These are phyloP conservation scores for Sardina pilchardus DNA, from an alignment of 2,113 vertebrate species.

Conservation along the genomic window DNA sequence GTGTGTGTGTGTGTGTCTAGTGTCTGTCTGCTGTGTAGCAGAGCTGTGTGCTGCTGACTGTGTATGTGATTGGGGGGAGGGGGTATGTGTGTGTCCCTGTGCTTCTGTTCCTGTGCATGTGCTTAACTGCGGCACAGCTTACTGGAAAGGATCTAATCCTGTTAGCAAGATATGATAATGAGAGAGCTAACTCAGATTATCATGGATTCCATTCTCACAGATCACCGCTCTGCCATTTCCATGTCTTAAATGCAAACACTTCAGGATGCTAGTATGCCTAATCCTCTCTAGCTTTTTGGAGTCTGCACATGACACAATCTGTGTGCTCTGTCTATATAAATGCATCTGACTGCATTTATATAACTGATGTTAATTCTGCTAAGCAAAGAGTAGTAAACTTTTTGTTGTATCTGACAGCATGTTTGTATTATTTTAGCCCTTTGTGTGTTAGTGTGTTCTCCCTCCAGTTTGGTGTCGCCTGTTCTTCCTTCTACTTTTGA, in stretches of 20 bases:
- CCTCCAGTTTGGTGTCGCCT: neutral
- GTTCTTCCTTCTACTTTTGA: conserved; percentile 19
- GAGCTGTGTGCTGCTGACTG: neutral
- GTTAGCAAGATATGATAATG: neutral
- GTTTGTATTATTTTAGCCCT: conserved; percentile 29
- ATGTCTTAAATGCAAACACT: neutral
- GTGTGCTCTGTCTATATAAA: conserved; percentile 24
- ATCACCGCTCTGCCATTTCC: neutral
- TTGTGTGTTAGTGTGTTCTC: neutral
- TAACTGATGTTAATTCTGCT: conserved; percentile 46
- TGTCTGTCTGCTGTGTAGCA: neutral
- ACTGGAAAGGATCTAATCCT: neutral
- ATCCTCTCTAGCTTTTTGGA: neutral
- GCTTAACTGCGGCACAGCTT: neutral
- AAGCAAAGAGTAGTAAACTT: neutral
- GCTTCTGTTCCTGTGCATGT: neutral
- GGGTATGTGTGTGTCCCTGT: conserved; percentile 19
- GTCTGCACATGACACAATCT: neutral
- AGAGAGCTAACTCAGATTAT: neutral
- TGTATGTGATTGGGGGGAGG: neutral
- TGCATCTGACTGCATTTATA: conserved; percentile 43
- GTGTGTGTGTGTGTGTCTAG: neutral
- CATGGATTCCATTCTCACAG: neutral
- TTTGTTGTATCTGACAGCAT: conserved; percentile 30
- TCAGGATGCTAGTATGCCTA: neutral